phyloP scores from a whole-genome alignment of 2,888 invertebrate species.

The Torymus texanus region DNA sequence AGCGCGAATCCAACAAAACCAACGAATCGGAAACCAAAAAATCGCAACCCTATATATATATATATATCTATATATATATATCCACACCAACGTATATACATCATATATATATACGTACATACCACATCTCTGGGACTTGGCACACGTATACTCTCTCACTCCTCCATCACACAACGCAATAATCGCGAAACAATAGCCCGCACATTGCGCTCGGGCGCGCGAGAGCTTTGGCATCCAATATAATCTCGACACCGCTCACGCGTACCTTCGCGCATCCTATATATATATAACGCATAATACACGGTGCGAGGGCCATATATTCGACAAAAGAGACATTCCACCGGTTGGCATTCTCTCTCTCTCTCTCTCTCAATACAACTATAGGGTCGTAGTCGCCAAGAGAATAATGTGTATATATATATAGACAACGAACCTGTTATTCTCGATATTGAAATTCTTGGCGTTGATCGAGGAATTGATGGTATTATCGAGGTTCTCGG shows the following conservation, averaged over 20 bases:
- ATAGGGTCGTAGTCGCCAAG: background rate
- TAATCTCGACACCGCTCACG: constrained; percentile 9
- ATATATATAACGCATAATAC: constrained; percentile 20
- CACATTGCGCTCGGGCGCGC: no score
- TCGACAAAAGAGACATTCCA: constrained; percentile 14
- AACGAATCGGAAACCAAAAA: no score
- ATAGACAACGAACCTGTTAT: constrained; percentile 74
- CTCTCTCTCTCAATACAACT: background rate
- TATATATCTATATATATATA: no score
- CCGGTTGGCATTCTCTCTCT: background rate
- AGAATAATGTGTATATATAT: background rate
- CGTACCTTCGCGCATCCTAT: no score
- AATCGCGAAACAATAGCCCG: no score
- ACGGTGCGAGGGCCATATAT: background rate
- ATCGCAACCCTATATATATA: no score
- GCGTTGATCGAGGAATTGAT: constrained; percentile 74
- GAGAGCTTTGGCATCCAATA: constrained; percentile 26
- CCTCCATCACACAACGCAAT: no score
- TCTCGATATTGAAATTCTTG: constrained; percentile 80
- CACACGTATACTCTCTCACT: background rate
- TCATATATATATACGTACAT: no score
- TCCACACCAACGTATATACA: no score
- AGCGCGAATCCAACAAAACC: background rate
- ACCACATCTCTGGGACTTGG: no score
- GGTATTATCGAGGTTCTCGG: constrained; percentile 71